Evolutionary conservation across 1,140 invertebrate genomes (phyloP), one percentile per base, ranked within the genome.

Genomic region (Formica selysi): DNA sequence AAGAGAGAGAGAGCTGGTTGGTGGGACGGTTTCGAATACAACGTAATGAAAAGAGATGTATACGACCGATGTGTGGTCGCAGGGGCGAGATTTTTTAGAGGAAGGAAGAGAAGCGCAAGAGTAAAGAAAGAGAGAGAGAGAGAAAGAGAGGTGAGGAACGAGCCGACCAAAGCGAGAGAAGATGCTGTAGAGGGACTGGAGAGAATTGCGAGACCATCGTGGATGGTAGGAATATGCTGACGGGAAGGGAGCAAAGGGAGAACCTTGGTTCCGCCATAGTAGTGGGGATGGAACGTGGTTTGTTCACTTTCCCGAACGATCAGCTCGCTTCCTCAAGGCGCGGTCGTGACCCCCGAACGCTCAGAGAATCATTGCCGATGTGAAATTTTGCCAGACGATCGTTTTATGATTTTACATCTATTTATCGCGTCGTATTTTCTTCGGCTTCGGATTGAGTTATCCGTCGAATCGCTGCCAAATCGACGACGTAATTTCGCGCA

Each of bases 201-300:
- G 86, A 85, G 87, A 89, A 91, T 90, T 86, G 88, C 86, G 92
- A 90, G 88, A 89, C 26, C 74, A 87, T 78, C 68, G 29, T 36
- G 68, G 88, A 87, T 86, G 88, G 86, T 84, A 87, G 79, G 74
- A 81, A 81, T 51, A 68, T 73, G 85, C 67, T 70, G 89, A 90
- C 87, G 89, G 86, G 81, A 86, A 87, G 86, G 83, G 89, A 87
- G 90, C 70, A 90, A 90, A 91, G 90, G 87, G 89, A 90, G 89
- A 91, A 91, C 80, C 89, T 91, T 91, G 90, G 89, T 91, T 91
- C 90, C 92, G 92, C 71, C 80, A 88, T 90, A 73, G 81, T 93
- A 91, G 94, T 92, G 93, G 94, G 94, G 94, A 95, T 95, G 94
- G 94, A 95, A 95, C 94, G 94, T 91, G 92, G 94, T 93, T 94